Base-by-base conservation (phyloP, 2,888 invertebrate species). In the Hemaris fuciformis region DNA sequence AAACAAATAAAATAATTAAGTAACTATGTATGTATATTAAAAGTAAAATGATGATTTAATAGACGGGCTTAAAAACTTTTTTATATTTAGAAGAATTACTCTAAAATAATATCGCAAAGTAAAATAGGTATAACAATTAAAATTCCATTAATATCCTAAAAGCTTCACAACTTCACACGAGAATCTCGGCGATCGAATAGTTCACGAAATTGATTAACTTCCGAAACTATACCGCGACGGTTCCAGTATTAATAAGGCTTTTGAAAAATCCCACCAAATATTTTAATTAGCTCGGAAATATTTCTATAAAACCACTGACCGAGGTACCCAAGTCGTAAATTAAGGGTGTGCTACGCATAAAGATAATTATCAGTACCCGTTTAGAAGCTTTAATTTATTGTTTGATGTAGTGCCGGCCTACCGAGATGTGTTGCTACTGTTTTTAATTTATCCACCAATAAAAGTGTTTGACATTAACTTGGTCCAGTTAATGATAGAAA, bases 211-310 rank as follows among this genome's bases (percentile, higher is more conserved):
- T 53, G 18, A 53, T 48, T 43, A 43, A 43, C 43, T 43, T 48
- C 53, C 31, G 53, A 18, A 53, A 53, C 53, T 53, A 41, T 53
- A 18, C n/a, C 27, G 23, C 43, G 27, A 25, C 57, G 45, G 45
- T 57, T 57, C 45, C 31, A 31, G 18, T 38, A 57, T 61, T 45
- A 38, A 61, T 56, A 61, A 43, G 43, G 57, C 42, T 57, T 31
- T 61, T 64, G 66, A 75, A 83, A 81, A 84, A 84, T 80, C 76
- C 73, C 66, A 67, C 73, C 69, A 81, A 76, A 79, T 80, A 84
- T 88, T 89, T 89, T 88, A 89, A 89, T 89, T 88, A 87, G 85
- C 75, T 80, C 77, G 68, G 84, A 87, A 88, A 88, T 87, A 84
- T 81, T 88, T 86, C 75, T 81, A 83, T 86, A 82, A 87, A 86